A percentile compares a stretch with the other conserved stretches of the same genome.
Evolutionary conservation across 2,797 vertebrate species (phyloP).

Genomic region (Odontamblyopus rebecca): DNA sequence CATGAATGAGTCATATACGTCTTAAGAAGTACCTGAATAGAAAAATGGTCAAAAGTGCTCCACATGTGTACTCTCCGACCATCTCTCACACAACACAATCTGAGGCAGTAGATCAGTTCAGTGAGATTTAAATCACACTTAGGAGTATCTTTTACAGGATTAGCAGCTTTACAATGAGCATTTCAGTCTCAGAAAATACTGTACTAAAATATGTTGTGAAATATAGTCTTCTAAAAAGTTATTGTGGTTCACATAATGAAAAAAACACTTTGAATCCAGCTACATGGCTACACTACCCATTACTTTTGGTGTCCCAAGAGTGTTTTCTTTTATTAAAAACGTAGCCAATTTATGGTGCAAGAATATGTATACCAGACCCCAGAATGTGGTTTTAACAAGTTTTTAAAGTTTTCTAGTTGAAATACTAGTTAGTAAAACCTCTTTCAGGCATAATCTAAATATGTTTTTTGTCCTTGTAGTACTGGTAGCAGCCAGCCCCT

Average conservation of each 20-base stretch:
- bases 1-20: slow-evolving; percentile 58
- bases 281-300: neutral
- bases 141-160: slow-evolving; percentile 1
- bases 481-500: slow-evolving; percentile 24
- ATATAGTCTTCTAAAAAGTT: neutral
- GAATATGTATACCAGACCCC: neutral
- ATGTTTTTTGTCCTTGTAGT: slow-evolving; percentile 21
- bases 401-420: neutral
- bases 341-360: neutral
- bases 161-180: neutral
- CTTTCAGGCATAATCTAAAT: slow-evolving; percentile 17
- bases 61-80: slow-evolving; percentile 11
- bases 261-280: neutral
- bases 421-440: neutral
- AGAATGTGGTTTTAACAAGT: neutral
- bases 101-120: slow-evolving; percentile 29
- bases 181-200: neutral
- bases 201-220: neutral
- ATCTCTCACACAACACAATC: slow-evolving; percentile 23
- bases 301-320: neutral
- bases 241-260: neutral
- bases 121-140: slow-evolving; percentile 26
- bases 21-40: slow-evolving; percentile 43
- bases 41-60: slow-evolving; percentile 37
- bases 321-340: neutral